Base-by-base conservation (phyloP, 2,113 vertebrate genomes). In the Odontesthes bonariensis region DNA sequence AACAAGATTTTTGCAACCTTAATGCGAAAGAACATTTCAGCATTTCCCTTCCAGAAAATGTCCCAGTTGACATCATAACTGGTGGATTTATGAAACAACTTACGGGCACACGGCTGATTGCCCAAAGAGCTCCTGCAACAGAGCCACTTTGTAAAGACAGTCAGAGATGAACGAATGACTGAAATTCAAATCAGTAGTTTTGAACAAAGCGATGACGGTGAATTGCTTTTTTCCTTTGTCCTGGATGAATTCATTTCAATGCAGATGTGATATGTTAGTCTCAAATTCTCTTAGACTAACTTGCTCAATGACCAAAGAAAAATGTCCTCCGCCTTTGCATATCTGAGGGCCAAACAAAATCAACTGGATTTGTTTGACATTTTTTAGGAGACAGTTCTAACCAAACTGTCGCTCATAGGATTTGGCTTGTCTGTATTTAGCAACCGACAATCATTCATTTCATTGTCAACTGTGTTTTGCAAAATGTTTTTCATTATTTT, bases 41-140 rank as follows among this genome's bases (percentile, higher is more conserved):
- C 13, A 14, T 64, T 20, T 57, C 1, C n/a, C 76, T 86, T 71
- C 83, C 71, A 67, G 71, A 81, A 84, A 86, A 64, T 71, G 35
- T 46, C 47, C 13, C 23, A 14, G 44, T 4, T 31, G 31, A 78
- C 68, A 54, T 54, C 19, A 35, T 52, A 33, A 62, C 32, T 23
- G 42, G 17, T 11, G 4, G 42, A 33, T 81, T 75, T 79, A 58
- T 40, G 35, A 67, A 82, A 82, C 56, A 71, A 27, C 61, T 82
- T 77, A 31, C 10, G 17, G 6, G 38, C 44, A 69, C 59, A 46
- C 1, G 8, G 17, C 5, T 12, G 23, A 11, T 88, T 82, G 12
- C 46, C 33, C 66, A 83, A 79, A 5, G 0, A 5, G 46, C 16
- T 33, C 38, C n/a, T 44, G 14, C 5, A 40, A 55, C 14, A 67